phyloP scores from a whole-genome alignment of 1,140 invertebrate species.

The Microplitis mediator region DNA sequence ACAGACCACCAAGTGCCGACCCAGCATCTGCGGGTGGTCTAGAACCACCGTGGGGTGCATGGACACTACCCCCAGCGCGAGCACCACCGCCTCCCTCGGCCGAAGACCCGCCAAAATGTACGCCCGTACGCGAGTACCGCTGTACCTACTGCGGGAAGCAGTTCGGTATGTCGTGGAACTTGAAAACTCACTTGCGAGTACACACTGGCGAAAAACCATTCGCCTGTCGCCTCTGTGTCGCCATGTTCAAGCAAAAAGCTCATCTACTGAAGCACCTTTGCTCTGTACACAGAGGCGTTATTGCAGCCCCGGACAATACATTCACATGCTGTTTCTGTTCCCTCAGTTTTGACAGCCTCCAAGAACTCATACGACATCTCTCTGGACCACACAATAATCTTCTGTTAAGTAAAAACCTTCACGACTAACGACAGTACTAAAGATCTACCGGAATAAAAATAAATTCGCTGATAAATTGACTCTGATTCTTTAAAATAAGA shows the following conservation, averaged over 20 bases:
- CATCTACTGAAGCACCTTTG: conserved; percentile 84
- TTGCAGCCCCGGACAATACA: conserved; percentile 72
- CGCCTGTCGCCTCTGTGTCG: conserved; percentile 82
- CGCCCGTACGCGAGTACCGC: conserved; percentile 78
- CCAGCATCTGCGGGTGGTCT: conserved; percentile 59
- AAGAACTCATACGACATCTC: conserved; percentile 81
- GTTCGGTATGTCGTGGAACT: conserved; percentile 88
- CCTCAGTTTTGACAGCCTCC: conserved; percentile 79
- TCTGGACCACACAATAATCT: conserved; percentile 86
- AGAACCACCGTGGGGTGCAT: conserved; percentile 69
- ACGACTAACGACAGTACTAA: conserved; percentile 64
- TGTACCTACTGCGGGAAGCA: conserved; percentile 88
- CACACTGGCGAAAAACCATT: conserved; percentile 88
- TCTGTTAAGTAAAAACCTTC: conserved; percentile 83
- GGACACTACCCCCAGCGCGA: conserved; percentile 70
- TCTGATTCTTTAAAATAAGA: no score
- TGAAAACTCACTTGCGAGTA: conserved; percentile 83
- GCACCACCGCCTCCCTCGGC: conserved; percentile 64
- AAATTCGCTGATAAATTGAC: no score
- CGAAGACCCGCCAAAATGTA: conserved; percentile 63
- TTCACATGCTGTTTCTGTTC: conserved; percentile 88
- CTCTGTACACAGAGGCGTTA: conserved; percentile 83
- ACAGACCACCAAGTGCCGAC: conserved; percentile 73
- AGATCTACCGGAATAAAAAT: conserved; percentile 34
- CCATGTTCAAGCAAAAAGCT: conserved; percentile 89